phyloP scores from a whole-genome alignment of 1,140 invertebrate genomes.

The Rhagoletis pomonella region DNA sequence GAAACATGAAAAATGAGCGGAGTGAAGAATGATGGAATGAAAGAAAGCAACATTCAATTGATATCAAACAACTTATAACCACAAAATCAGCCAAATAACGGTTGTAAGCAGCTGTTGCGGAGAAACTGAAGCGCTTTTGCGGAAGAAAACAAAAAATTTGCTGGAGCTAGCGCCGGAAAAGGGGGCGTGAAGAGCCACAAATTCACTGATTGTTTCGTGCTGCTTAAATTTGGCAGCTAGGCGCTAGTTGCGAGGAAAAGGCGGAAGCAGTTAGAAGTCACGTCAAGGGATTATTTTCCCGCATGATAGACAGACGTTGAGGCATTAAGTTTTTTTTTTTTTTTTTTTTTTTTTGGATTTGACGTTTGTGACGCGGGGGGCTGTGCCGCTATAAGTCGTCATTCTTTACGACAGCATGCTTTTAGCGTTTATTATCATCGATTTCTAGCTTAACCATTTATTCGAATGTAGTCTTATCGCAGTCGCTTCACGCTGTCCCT shows the following conservation, averaged over 20 bases:
- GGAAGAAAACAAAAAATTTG: neutral
- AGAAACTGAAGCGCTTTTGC: neutral
- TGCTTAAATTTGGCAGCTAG: neutral
- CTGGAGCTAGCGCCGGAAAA: neutral
- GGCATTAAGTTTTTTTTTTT: neutral
- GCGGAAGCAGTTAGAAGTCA: no score
- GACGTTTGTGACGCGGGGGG: no score
- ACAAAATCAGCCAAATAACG: slow-evolving; percentile 45
- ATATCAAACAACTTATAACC: slow-evolving; percentile 43
- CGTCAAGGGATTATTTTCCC: neutral
- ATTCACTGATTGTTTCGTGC: neutral
- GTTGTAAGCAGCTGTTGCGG: slow-evolving; percentile 14
- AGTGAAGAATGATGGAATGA: neutral
- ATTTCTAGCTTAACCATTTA: neutral
- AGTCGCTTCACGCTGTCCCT: neutral
- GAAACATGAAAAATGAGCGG: neutral
- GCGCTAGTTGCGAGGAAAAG: neutral
- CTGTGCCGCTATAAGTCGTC: neutral
- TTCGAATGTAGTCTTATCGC: neutral
- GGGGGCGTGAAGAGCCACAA: neutral
- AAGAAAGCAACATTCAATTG: slow-evolving; percentile 7
- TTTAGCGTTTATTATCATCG: slow-evolving; percentile 26
- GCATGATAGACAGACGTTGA: neutral
- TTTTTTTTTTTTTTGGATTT: neutral
- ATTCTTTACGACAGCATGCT: slow-evolving; percentile 10